Evolutionary conservation across 2,113 vertebrate genomes (phyloP), one percentile per base, ranked within the genome.

Genomic region (Pomatostomus ruficeps): DNA sequence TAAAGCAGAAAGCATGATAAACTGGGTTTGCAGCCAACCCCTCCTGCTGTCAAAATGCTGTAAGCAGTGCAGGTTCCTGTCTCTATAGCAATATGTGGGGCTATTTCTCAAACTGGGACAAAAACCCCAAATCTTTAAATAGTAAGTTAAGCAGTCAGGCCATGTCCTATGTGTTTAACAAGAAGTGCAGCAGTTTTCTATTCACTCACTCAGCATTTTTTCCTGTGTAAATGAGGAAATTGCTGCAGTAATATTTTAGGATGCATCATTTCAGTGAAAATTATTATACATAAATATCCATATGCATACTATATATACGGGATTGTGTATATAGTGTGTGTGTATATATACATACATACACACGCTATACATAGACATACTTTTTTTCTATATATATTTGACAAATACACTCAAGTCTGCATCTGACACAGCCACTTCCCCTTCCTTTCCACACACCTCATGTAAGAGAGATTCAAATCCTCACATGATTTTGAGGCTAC

Each of bases 151-250:
- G 68, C 68, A 63, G 51, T 49, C 38, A 51, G 26, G 35, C 16
- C 35, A 89, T 26, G 24, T 49, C 31, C 14, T 55, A 35, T 49
- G 16, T 17, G 33, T 76, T 86, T 66, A 84, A 54, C 35, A 51
- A 90, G 23, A 67, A 87, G 40, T 58, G 24, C 38, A 71, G 51
- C 73, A 81, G 61, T 65, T 85, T 74, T 35, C 43, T 43, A 74
- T 46, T 42, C 65, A 84, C 55, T 62, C 51, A 86, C 59, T 87
- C 84, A 85, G 84, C 70, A 18, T 7, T 87, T 91, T 88, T 79
- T 57, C 42, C 72, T 38, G n/a, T 22, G 45, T 18, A 86, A 84
- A 58, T 62, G 31, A 89, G 61, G 57, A 89, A 81, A 62, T 29
- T 71, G 38, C 84, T 81, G 61, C 89, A 87, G 48, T 38, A 74